Percentiles rank a stretch among this genome's conserved stretches.
These are phyloP conservation scores for Campoletis sonorensis DNA, from an alignment of 1,140 invertebrate species.

Conservation along the genomic window DNA sequence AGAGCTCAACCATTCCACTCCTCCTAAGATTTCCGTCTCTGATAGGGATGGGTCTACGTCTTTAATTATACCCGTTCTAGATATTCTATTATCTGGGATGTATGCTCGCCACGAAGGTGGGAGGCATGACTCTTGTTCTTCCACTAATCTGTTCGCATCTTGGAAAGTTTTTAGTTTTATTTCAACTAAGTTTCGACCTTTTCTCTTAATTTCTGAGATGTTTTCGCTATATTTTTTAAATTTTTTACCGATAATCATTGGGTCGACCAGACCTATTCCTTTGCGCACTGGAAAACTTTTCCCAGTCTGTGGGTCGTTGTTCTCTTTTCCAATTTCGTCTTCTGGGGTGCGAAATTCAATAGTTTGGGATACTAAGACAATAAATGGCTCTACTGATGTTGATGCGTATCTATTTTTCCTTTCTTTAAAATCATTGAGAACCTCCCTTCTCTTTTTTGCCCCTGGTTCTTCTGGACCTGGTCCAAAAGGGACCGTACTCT, in stretches of 20 bases:
- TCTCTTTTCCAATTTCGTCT: not conserved
- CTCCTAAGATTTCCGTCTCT: conserved; percentile 32
- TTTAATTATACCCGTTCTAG: conserved; percentile 29
- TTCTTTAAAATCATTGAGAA: not conserved
- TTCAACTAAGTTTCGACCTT: conserved; percentile 17
- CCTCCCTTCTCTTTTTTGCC: not conserved
- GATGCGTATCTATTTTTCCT: not conserved
- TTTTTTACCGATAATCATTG: conserved; percentile 25
- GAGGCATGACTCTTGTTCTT: not conserved
- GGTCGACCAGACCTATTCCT: not conserved
- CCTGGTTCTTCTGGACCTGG: no score
- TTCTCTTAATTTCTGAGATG: conserved; percentile 30
- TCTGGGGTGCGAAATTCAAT: not conserved
- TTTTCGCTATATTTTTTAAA: conserved; percentile 14
- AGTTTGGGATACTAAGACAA: not conserved
- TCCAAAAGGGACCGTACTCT: no score
- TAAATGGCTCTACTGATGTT: not conserved
- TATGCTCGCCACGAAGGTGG: conserved; percentile 34
- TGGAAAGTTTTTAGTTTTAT: conserved; percentile 3
- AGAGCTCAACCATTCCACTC: conserved; percentile 34
- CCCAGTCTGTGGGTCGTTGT: not conserved
- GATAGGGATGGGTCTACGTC: conserved; percentile 23
- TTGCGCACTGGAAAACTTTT: not conserved
- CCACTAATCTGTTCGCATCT: conserved; percentile 30
- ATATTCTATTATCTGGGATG: conserved; percentile 38